Evolutionary conservation across 2,888 invertebrate species (phyloP).

Genomic region (Atethmia centrago): DNA sequence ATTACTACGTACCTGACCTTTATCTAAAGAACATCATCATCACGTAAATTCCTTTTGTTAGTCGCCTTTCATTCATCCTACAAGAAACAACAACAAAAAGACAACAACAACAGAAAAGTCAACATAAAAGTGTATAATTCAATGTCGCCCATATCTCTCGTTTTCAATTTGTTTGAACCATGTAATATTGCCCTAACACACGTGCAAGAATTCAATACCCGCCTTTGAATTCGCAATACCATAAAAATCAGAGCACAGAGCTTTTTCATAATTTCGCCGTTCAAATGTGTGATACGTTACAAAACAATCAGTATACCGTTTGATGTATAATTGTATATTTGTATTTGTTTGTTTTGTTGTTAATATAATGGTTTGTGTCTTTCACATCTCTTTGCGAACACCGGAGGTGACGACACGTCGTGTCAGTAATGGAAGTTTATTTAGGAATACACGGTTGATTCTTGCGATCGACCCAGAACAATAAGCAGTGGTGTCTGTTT

Average conservation of each 20-base stretch:
- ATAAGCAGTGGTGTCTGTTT: constrained; percentile 48
- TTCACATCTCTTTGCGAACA: constrained; percentile 20
- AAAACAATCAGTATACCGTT: constrained; percentile 29
- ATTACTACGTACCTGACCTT: no score
- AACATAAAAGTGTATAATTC: neutral
- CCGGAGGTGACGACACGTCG: constrained; percentile 34
- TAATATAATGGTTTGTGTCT: constrained; percentile 52
- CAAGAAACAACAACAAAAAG: neutral
- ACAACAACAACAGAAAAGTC: neutral
- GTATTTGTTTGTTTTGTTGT: constrained; percentile 34
- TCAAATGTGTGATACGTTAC: constrained; percentile 25
- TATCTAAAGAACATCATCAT: no score
- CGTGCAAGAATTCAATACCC: constrained; percentile 6
- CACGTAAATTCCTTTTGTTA: neutral
- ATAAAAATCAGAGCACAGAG: constrained; percentile 26
- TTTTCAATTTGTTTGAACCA: constrained; percentile 27
- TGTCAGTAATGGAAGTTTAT: constrained; percentile 23
- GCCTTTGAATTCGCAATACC: constrained; percentile 16
- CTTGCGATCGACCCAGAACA: constrained; percentile 23
- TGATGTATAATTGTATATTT: no score
- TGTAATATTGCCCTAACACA: constrained; percentile 13
- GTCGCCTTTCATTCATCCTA: neutral
- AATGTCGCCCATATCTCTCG: neutral
- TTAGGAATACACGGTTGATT: constrained; percentile 26
- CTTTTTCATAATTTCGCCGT: constrained; percentile 26